Percentiles rank a stretch among this genome's conserved stretches.
Evolutionary conservation across 2,797 vertebrate species (phyloP).

Genomic region (Crenichthys baileyi): DNA sequence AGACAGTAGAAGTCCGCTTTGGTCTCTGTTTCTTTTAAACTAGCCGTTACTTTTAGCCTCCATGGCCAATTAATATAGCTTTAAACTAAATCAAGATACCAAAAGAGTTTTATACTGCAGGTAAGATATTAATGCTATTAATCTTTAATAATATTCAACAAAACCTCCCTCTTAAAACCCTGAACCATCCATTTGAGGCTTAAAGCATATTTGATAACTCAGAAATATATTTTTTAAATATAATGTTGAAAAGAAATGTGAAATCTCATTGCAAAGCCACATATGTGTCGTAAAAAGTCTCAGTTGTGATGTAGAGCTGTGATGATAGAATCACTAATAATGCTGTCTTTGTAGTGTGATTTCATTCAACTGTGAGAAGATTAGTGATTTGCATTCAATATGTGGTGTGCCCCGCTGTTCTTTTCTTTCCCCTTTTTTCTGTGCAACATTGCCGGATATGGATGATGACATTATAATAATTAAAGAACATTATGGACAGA

Average conservation of each 20-base stretch:
- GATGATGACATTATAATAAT: slow-evolving; percentile 85
- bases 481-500: slow-evolving; percentile 82
- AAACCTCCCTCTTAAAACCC: background rate
- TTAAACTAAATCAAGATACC: background rate
- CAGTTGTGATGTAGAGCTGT: slow-evolving; percentile 60
- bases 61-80: background rate
- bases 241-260: slow-evolving; percentile 35
- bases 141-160: background rate
- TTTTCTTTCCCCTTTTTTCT: slow-evolving; percentile 61
- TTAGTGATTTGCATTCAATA: slow-evolving; percentile 82
- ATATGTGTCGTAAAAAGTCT: slow-evolving; percentile 54
- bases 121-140: background rate
- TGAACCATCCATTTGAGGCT: background rate
- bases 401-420: slow-evolving; percentile 72
- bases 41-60: background rate
- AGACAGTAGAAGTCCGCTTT: background rate
- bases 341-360: slow-evolving; percentile 73
- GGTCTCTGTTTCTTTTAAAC: background rate
- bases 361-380: slow-evolving; percentile 77
- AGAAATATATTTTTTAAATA: slow-evolving; percentile 2
- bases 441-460: slow-evolving; percentile 79
- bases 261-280: slow-evolving; percentile 21
- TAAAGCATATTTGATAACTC: background rate
- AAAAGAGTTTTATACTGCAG: background rate
- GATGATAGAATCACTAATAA: slow-evolving; percentile 78